Evolutionary conservation across 1,140 invertebrate species (phyloP).

Genomic region (Cotesia typhae): DNA sequence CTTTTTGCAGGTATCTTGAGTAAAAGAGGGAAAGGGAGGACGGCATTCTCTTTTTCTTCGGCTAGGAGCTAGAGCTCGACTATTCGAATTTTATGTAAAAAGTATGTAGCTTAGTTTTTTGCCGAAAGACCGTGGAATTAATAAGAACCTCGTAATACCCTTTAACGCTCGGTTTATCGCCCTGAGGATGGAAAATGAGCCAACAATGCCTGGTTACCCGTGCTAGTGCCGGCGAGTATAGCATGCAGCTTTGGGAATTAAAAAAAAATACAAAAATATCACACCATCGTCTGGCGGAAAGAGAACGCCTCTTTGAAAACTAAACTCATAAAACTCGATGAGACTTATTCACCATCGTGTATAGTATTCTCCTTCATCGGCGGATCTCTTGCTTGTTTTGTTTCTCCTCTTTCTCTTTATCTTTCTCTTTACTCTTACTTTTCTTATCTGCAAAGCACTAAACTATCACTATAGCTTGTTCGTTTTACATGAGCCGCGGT

Average conservation of each 20-base stretch:
- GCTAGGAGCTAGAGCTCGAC: too few species aligned
- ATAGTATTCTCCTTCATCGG: constrained; percentile 2
- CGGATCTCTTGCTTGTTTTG: constrained; percentile 13
- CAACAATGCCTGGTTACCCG: constrained; percentile 27
- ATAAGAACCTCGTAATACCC: constrained; percentile 27
- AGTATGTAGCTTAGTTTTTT: background rate
- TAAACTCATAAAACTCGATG: constrained; percentile 48
- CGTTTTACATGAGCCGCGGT: constrained; percentile 21
- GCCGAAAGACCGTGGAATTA: constrained; percentile 15
- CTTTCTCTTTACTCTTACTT: constrained; percentile 3
- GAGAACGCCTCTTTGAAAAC: constrained; percentile 42
- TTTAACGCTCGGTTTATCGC: constrained; percentile 31
- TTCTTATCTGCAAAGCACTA: too few species aligned
- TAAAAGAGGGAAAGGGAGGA: too few species aligned
- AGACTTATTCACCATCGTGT: constrained; percentile 35
- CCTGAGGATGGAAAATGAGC: constrained; percentile 33
- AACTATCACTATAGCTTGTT: background rate
- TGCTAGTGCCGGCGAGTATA: background rate
- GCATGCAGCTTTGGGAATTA: constrained; percentile 18
- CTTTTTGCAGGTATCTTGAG: too few species aligned
- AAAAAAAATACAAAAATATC: constrained; percentile 37
- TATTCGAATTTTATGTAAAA: too few species aligned
- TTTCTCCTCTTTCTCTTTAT: constrained; percentile 8
- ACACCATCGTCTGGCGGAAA: constrained; percentile 35
- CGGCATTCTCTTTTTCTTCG: too few species aligned